These are phyloP conservation scores for Oxytorus armatus DNA, from an alignment of 2,888 invertebrate genomes.

Conservation along the genomic window DNA sequence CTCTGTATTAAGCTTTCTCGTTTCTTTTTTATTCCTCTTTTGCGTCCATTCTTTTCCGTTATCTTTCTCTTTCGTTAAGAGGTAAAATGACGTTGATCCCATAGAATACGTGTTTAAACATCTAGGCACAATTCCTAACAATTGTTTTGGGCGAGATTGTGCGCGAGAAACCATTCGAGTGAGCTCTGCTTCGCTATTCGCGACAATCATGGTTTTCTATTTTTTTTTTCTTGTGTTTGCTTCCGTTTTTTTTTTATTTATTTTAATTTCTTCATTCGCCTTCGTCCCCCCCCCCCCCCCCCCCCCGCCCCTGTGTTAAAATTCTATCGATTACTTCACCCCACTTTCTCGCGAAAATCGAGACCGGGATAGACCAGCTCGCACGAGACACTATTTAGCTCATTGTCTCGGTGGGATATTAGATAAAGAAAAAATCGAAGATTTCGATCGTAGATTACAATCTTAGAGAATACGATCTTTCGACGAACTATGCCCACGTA, in stretches of 20 bases:
- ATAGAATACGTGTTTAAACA: conserved; percentile 81
- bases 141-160: conserved; percentile 81
- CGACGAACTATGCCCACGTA: too few relatives aligned
- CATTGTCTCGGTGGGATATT: neutral
- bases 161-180: conserved; percentile 73
- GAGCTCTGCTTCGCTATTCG: conserved; percentile 54
- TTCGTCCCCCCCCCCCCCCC: too few relatives aligned
- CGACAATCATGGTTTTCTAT: conserved; percentile 52
- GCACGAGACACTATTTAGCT: too few relatives aligned
- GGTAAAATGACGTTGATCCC: conserved; percentile 81
- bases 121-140: conserved; percentile 82
- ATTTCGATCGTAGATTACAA: neutral
- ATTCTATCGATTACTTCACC: conserved; percentile 8
- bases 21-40: conserved; percentile 40
- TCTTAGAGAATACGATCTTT: neutral
- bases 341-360: neutral
- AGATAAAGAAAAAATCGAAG: neutral
- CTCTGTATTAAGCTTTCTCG: conserved; percentile 58
- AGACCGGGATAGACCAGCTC: neutral
- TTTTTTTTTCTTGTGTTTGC: conserved; percentile 15
- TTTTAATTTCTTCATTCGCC: neutral
- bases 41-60: conserved; percentile 54
- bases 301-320: neutral
- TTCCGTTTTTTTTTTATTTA: conserved; percentile 31
- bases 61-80: conserved; percentile 70